phyloP scores from a whole-genome alignment of 2,113 vertebrate genomes.

The Myotis davidii region DNA sequence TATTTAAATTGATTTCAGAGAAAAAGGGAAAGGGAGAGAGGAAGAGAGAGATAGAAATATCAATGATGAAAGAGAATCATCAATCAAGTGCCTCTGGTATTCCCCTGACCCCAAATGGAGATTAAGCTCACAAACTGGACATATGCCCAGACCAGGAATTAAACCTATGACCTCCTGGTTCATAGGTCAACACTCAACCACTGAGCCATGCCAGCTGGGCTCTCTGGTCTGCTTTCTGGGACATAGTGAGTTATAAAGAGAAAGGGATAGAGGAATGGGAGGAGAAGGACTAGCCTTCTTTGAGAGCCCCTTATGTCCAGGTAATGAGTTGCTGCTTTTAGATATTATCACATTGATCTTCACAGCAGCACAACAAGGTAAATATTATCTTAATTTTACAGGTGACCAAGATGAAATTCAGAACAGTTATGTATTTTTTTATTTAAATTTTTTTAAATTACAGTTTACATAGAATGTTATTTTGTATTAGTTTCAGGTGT shows the following conservation, averaged over 20 bases:
- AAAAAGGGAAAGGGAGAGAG: no score
- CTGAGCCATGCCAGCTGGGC: no score
- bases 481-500: neutral
- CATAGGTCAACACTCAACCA: no score
- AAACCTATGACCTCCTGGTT: no score
- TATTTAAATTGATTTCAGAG: no score
- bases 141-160: no score
- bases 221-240: neutral
- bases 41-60: no score
- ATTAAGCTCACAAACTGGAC: no score
- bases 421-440: neutral
- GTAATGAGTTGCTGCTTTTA: neutral
- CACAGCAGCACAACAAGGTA: neutral
- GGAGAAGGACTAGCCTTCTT: neutral
- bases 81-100: no score
- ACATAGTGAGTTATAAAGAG: neutral
- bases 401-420: neutral
- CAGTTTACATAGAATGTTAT: neutral
- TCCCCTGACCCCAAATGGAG: no score
- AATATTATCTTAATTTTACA: neutral
- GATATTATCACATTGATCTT: neutral
- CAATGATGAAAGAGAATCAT: no score
- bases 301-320: neutral
- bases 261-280: neutral
- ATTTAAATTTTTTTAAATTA: neutral